Conservation (phyloP, 2,888 invertebrate genomes). For the Eilema griseolum region DNA sequence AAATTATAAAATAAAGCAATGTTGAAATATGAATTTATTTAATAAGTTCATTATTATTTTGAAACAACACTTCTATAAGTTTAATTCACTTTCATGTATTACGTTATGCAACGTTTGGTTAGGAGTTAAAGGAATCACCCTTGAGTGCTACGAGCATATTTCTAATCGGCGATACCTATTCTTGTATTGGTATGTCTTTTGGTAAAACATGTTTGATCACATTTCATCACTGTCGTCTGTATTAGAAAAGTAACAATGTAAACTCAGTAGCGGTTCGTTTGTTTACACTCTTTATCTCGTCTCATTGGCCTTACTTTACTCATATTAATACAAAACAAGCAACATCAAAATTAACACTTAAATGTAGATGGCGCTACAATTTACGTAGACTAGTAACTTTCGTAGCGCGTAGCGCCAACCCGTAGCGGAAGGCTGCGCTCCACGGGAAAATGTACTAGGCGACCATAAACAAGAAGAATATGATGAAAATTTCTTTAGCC, state of each 20-base stretch:
- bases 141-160: too few relatives aligned
- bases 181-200: background rate
- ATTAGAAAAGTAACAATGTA: too few relatives aligned
- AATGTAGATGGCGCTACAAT: slow-evolving; percentile 7
- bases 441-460: slow-evolving; percentile 25
- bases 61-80: too few relatives aligned
- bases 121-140: too few relatives aligned
- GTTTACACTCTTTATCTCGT: background rate
- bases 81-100: background rate
- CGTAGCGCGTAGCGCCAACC: slow-evolving; percentile 17
- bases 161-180: background rate
- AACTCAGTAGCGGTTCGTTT: background rate
- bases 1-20: too few relatives aligned
- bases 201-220: too few relatives aligned
- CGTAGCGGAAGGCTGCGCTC: slow-evolving; percentile 25
- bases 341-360: background rate
- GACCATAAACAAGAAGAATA: background rate
- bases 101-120: background rate
- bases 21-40: too few relatives aligned
- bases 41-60: too few relatives aligned
- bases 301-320: too few relatives aligned
- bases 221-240: too few relatives aligned
- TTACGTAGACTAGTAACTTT: background rate
- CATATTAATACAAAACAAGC: too few relatives aligned
- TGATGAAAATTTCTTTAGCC: background rate